Conservation (phyloP, 1,140 invertebrate species). For the Drosophila guanche region DNA sequence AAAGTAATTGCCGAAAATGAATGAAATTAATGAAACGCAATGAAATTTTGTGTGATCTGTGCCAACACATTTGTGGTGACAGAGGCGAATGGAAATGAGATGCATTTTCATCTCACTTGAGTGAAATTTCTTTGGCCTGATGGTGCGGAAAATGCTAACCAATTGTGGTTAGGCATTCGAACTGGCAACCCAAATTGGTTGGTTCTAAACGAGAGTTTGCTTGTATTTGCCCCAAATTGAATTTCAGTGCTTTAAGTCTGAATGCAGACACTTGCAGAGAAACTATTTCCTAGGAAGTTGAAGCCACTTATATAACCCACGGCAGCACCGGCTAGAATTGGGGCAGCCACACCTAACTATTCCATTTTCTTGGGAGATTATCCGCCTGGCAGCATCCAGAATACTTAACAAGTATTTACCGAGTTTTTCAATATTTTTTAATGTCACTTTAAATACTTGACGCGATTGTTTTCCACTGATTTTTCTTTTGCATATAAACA, state of each 20-base stretch:
- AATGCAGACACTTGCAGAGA: slow-evolving; percentile 4
- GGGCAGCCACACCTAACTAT: not conserved
- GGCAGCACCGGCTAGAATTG: slow-evolving; percentile 13
- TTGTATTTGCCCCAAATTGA: slow-evolving; percentile 5
- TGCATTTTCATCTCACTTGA: not conserved
- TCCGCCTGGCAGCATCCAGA: slow-evolving; percentile 15
- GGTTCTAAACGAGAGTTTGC: not conserved
- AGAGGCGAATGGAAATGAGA: slow-evolving; percentile 15
- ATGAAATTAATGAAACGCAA: slow-evolving; percentile 62
- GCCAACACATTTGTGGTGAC: slow-evolving; percentile 46
- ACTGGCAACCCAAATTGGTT: not conserved
- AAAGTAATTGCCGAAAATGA: slow-evolving; percentile 57
- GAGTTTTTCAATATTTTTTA: slow-evolving; percentile 80
- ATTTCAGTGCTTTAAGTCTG: slow-evolving; percentile 7
- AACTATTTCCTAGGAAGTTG: not conserved
- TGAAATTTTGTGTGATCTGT: slow-evolving; percentile 44
- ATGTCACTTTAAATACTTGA: slow-evolving; percentile 81
- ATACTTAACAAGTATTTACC: slow-evolving; percentile 79
- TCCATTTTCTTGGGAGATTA: slow-evolving; percentile 20
- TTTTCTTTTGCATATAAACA: slow-evolving; percentile 62
- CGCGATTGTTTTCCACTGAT: slow-evolving; percentile 77
- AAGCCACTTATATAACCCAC: slow-evolving; percentile 40
- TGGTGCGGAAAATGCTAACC: not conserved
- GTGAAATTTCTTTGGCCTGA: not conserved
- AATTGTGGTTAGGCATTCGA: slow-evolving; percentile 5